Percentiles rank a stretch among this genome's conserved stretches.
phyloP scores from a whole-genome alignment of 2,797 vertebrate genomes.

The Tragelaphus eurycerus region DNA sequence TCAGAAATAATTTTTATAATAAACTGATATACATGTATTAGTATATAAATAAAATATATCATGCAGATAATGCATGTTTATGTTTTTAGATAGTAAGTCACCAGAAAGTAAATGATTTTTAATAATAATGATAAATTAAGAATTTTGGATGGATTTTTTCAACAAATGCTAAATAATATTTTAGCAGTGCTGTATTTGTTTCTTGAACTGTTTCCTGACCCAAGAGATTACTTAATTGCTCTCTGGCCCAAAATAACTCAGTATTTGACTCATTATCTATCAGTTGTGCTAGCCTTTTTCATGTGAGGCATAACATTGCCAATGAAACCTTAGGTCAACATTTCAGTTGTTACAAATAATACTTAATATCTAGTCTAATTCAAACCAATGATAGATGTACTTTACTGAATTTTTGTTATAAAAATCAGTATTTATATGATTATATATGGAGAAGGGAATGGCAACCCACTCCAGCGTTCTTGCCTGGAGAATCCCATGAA shows the following conservation, averaged over 20 bases:
- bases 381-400: not conserved
- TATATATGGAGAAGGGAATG: not conserved
- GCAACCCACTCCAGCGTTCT: not conserved
- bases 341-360: conserved; percentile 39
- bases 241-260: not conserved
- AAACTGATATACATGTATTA: not conserved
- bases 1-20: not conserved
- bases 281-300: not conserved
- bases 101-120: not conserved
- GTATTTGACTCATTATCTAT: not conserved
- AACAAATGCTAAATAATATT: conserved; percentile 19
- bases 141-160: not conserved
- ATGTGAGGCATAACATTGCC: not conserved
- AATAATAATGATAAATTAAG: not conserved
- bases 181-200: not conserved
- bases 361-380: not conserved
- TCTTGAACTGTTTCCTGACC: conserved; percentile 8
- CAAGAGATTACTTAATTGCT: not conserved
- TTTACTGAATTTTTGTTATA: not conserved
- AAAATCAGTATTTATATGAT: conserved; percentile 24
- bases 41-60: not conserved
- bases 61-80: not conserved
- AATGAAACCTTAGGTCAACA: not conserved
- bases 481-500: not conserved
- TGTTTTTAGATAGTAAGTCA: not conserved